phyloP scores from a whole-genome alignment of 2,797 vertebrate species.

The Acrossocheilus fasciatus region DNA sequence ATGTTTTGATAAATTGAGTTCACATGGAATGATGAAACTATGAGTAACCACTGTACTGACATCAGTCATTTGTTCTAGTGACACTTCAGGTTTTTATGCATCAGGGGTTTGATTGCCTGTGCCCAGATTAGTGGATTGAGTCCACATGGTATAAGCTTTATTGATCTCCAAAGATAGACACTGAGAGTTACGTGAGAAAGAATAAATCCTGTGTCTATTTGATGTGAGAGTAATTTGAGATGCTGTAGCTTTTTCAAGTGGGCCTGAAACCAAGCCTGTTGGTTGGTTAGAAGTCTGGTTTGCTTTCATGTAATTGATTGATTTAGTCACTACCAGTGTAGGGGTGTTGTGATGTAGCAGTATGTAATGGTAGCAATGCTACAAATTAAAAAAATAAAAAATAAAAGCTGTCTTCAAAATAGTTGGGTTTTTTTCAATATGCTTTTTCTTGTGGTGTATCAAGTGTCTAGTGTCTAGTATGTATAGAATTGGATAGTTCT shows the following conservation, averaged over 20 bases:
- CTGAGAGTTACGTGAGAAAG: background rate
- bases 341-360: background rate
- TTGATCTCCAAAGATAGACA: conserved; percentile 43
- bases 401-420: background rate
- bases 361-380: background rate
- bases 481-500: too few relatives aligned
- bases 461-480: too few relatives aligned
- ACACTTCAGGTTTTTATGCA: conserved; percentile 24
- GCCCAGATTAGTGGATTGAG: conserved; percentile 37
- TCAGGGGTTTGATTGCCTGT: conserved; percentile 14
- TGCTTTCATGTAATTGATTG: conserved; percentile 53
- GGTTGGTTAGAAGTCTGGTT: conserved; percentile 36
- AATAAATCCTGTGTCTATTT: conserved; percentile 52
- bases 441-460: too few relatives aligned
- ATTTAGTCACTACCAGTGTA: conserved; percentile 54
- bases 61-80: conserved; percentile 34
- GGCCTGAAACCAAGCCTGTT: conserved; percentile 39
- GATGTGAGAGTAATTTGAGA: conserved; percentile 53
- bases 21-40: conserved; percentile 25
- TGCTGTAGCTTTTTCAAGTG: conserved; percentile 48
- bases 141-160: conserved; percentile 42
- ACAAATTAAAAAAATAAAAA: too few relatives aligned
- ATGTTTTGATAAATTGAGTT: background rate
- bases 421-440: background rate
- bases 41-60: conserved; percentile 14